phyloP scores from a whole-genome alignment of 2,888 invertebrate species.

The Cerceris rybyensis region DNA sequence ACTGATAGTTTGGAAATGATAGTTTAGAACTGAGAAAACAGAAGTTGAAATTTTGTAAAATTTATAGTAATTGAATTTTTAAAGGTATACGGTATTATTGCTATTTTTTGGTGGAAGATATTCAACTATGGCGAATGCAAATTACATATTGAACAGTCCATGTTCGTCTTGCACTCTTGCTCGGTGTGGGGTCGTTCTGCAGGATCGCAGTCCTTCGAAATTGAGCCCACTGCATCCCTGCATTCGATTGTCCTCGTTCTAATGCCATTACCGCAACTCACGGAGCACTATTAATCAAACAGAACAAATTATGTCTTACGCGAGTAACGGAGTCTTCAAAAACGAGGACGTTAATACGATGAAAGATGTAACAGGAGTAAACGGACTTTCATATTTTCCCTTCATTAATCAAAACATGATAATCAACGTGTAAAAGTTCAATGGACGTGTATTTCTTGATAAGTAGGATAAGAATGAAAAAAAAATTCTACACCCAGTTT shows the following conservation, averaged over 20 bases:
- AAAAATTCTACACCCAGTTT: too few species aligned
- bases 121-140: constrained; percentile 34
- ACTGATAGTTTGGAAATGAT: too few species aligned
- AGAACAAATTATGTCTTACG: constrained; percentile 6
- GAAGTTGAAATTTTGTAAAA: too few species aligned
- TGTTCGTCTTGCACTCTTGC: constrained; percentile 89
- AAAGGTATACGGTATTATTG: not conserved
- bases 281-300: constrained; percentile 89
- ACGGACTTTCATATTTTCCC: too few species aligned
- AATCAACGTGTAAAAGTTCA: too few species aligned
- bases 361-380: too few species aligned
- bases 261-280: constrained; percentile 93
- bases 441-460: too few species aligned
- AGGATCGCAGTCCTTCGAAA: constrained; percentile 85
- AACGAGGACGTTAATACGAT: not conserved
- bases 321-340: constrained; percentile 6
- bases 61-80: too few species aligned
- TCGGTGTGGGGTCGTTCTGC: constrained; percentile 87
- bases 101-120: not conserved
- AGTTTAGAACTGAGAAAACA: too few species aligned
- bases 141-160: constrained; percentile 85
- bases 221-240: constrained; percentile 82
- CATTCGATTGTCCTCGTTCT: constrained; percentile 93
- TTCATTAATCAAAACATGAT: too few species aligned
- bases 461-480: too few species aligned